Base-by-base conservation (phyloP, 2,113 vertebrate genomes). In the Sardina pilchardus region DNA sequence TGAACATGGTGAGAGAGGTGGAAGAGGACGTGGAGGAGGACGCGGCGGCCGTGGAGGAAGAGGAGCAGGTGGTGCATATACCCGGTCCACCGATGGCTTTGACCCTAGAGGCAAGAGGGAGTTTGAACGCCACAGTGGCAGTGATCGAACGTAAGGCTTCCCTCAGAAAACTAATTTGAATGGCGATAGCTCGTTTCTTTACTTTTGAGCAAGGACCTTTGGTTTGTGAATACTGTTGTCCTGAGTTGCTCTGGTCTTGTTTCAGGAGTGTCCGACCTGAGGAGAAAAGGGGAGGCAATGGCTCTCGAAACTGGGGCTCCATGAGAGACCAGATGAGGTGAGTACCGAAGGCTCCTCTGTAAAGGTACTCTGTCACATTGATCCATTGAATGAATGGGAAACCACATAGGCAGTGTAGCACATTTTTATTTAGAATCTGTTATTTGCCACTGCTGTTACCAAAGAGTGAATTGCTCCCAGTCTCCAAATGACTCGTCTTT, bases 31-130 rank as follows among this genome's bases (percentile, higher is more conserved):
- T 92, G 94, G 94, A 86, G 93, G 90, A 85, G 86, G 94, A 10
- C 24, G 42, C 42, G 86, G 82, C 30, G 90, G 90, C 81, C 91
- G 93, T 71, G 91, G 94, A 16, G 93, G 96, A 93, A 96, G 96
- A 90, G 94, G 93, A 91, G 94, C 96, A 82, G 91, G 93, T 43
- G 90, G 91, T 81, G 93, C 90, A 5, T 91, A 93, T 84, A 88
- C 87, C 1, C 95, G 95, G 91, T 94, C 90, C 85, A 90, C 90
- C 0, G 93, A 95, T 83, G 89, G 90, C 87, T 95, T 95, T 90
- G 95, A 95, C 90, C 92, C 86, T 43, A 95, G 96, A 92, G 96
- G 96, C 85, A 98, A 96, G 88, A 81, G 90, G 44, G 97, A 96
- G 81, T 96, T 94, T 89, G 97, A 98, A 88, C 94, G 96, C 81